These are phyloP conservation scores for Peromyscus polionotus DNA, from an alignment of 2,113 vertebrate genomes.

Conservation along the genomic window DNA sequence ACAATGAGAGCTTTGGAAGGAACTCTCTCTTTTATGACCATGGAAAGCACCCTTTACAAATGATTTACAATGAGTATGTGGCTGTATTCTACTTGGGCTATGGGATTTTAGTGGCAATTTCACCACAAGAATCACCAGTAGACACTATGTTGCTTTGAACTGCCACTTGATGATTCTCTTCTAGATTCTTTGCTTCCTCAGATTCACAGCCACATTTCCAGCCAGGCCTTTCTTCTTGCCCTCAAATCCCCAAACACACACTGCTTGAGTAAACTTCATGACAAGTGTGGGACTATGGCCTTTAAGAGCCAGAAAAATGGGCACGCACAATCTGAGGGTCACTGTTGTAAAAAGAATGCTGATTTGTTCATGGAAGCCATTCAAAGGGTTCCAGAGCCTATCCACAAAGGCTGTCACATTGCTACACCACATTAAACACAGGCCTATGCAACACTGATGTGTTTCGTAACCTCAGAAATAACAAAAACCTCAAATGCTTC, in stretches of 20 bases:
- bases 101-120: constrained; percentile 39
- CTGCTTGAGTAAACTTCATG: constrained; percentile 62
- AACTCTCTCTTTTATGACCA: neutral
- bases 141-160: constrained; percentile 50
- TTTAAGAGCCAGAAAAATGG: constrained; percentile 62
- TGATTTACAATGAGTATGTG: neutral
- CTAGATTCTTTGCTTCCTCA: neutral
- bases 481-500: constrained; percentile 82
- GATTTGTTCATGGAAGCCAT: constrained; percentile 78
- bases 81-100: neutral
- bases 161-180: neutral
- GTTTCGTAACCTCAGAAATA: constrained; percentile 84
- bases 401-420: constrained; percentile 77
- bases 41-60: neutral
- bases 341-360: constrained; percentile 66
- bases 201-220: constrained; percentile 36
- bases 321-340: constrained; percentile 60
- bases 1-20: neutral
- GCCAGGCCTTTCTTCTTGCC: constrained; percentile 67
- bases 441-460: constrained; percentile 76
- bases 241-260: constrained; percentile 58
- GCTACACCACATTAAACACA: constrained; percentile 81
- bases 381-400: constrained; percentile 75
- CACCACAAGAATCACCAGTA: constrained; percentile 31
- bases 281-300: constrained; percentile 62